Evolutionary conservation across 2,888 invertebrate species (phyloP).

Genomic region (Drosophila pullipes): DNA sequence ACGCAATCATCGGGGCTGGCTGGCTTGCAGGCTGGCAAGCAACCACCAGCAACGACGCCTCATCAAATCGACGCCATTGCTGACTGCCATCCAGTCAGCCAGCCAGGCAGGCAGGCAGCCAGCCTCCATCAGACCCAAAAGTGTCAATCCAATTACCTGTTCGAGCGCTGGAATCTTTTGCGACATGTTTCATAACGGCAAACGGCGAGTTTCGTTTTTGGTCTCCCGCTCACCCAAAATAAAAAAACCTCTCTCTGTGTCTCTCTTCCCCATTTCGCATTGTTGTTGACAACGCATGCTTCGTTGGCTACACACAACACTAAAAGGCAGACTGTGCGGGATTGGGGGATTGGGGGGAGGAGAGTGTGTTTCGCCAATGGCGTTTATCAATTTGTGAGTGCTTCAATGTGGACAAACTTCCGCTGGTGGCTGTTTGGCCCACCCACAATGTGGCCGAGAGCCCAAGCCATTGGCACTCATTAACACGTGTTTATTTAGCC

Average conservation of each 20-base stretch:
- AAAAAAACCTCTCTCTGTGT: neutral
- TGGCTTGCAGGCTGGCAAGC: conserved; percentile 46
- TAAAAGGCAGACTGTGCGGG: neutral
- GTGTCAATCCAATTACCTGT: conserved; percentile 85
- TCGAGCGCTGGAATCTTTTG: conserved; percentile 82
- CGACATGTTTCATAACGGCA: conserved; percentile 80
- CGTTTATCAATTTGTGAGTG: conserved; percentile 77
- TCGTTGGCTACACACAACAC: conserved; percentile 59
- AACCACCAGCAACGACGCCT: conserved; percentile 72
- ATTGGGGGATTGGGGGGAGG: neutral
- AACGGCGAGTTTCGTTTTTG: conserved; percentile 36
- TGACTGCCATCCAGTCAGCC: conserved; percentile 17
- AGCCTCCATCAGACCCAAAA: conserved; percentile 72
- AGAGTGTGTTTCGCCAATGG: conserved; percentile 74
- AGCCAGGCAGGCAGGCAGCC: neutral
- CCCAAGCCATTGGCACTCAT: conserved; percentile 68
- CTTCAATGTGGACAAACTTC: conserved; percentile 48
- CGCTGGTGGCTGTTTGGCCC: conserved; percentile 50
- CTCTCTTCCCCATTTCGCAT: conserved; percentile 18
- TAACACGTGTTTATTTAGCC: conserved; percentile 80
- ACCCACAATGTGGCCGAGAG: conserved; percentile 64
- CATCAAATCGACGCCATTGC: conserved; percentile 71
- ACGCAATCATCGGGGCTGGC: conserved; percentile 71
- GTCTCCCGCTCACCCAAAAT: conserved; percentile 1
- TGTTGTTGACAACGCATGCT: conserved; percentile 63